Conservation (phyloP, 2,888 invertebrate genomes). For the Andrena fulva region DNA sequence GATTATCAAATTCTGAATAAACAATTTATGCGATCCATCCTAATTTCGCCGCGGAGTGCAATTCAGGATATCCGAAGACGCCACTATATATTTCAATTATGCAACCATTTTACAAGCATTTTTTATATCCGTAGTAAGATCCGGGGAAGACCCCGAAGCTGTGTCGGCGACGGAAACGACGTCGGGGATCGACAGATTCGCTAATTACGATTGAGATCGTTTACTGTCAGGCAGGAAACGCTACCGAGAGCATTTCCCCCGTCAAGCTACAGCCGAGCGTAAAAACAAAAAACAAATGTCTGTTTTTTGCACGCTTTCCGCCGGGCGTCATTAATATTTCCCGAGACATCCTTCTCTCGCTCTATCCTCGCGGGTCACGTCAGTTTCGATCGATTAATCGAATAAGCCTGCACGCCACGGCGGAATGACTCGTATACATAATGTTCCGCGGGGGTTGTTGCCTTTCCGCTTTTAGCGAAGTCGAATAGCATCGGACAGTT, state of each 20-base stretch:
- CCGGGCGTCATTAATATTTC: constrained; percentile 37
- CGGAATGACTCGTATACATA: constrained; percentile 32
- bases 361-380: constrained; percentile 52
- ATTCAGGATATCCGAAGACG: too few species aligned
- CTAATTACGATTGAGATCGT: too few species aligned
- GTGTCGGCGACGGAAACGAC: too few species aligned
- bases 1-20: too few species aligned
- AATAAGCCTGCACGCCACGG: constrained; percentile 61
- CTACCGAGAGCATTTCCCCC: not conserved
- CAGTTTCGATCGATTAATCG: constrained; percentile 73
- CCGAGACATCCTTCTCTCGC: constrained; percentile 26
- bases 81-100: too few species aligned
- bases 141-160: too few species aligned
- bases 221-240: not conserved
- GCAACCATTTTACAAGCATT: too few species aligned
- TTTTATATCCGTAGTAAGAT: too few species aligned
- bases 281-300: not conserved
- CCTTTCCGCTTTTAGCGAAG: not conserved
- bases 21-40: too few species aligned
- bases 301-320: constrained; percentile 3
- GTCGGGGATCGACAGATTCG: too few species aligned
- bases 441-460: constrained; percentile 16
- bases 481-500: constrained; percentile 20
- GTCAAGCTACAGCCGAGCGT: not conserved
- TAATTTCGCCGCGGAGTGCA: too few species aligned